phyloP scores from a whole-genome alignment of 64 coral and sea anemone species.

The Acropora yongei region DNA sequence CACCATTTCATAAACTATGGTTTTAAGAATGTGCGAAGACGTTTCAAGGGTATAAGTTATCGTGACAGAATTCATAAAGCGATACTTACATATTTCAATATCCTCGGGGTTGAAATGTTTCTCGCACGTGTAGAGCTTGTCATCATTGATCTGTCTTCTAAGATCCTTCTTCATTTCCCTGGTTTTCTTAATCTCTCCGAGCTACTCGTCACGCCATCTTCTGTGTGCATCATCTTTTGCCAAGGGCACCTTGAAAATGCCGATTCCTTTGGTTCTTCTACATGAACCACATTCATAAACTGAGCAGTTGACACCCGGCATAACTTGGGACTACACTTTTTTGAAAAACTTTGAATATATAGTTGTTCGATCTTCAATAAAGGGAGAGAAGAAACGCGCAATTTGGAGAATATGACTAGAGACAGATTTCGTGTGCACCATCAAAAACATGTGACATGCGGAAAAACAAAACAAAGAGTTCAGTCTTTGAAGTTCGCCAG shows the following conservation, averaged over 20 bases:
- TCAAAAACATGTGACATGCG: too few species aligned
- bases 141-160: too few species aligned
- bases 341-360: not conserved
- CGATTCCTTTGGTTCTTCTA: not conserved
- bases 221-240: constrained; percentile 29
- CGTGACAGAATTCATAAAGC: not conserved
- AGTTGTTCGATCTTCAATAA: too few species aligned
- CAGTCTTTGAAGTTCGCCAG: too few species aligned
- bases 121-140: not conserved
- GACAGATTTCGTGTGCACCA: too few species aligned
- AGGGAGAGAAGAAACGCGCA: not conserved
- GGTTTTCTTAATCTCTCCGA: too few species aligned
- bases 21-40: too few species aligned
- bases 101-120: constrained; percentile 33
- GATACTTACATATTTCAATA: constrained; percentile 46
- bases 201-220: too few species aligned
- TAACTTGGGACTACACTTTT: not conserved
- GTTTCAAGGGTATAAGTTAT: not conserved
- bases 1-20: too few species aligned
- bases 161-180: too few species aligned
- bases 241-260: constrained; percentile 37
- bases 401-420: not conserved
- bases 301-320: not conserved
- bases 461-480: too few species aligned
- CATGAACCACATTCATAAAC: not conserved